Base-by-base conservation (phyloP, 2,888 invertebrate species). In the Atethmia centrago region DNA sequence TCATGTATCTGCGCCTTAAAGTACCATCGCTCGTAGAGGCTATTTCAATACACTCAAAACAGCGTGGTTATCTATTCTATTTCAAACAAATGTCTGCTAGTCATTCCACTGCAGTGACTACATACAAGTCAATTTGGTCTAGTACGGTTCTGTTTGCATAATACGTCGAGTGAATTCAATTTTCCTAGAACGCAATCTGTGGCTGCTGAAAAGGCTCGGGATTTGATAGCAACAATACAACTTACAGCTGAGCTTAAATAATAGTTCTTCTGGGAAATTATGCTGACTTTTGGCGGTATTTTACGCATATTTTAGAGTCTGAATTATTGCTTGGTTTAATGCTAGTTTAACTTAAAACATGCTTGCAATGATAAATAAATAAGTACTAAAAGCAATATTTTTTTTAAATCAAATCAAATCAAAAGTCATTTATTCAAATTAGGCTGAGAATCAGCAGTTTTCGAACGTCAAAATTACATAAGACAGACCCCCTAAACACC, bases 91-190 rank as follows among this genome's bases (percentile, higher is more conserved):
- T n/a, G n/a, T n/a, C n/a, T 31, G 4, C 31, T 31, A 31, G 31
- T 12, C 2, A 28, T 21, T 71, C 25, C 10, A 12, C 16, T 36
- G 31, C 45, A 69, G n/a, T 36, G 14, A 47, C 9, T 14, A 16
- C n/a, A 45, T 3, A 55, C 28, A 70, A 74, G 42, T 49, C 56
- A 79, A 58, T 58, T 79, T 71, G 31, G 21, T 55, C 31, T 25
- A 21, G 51, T 36, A 21, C 31, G 31, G 12, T 56, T 19, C 40
- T 28, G 16, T 79, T 47, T 55, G 47, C 53, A 47, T 69, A 67
- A 40, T 21, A 56, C 16, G 79, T 71, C 16, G 40, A 70, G 71
- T 79, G 47, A 74, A 74, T 79, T 79, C 36, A 74, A 74, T 74
- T 79, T 79, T 79, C 72, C 31, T 25, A 31, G 42, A 79, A 49